Evolutionary conservation across 2,797 vertebrate species (phyloP).

Genomic region (Thripadectes ignobilis): DNA sequence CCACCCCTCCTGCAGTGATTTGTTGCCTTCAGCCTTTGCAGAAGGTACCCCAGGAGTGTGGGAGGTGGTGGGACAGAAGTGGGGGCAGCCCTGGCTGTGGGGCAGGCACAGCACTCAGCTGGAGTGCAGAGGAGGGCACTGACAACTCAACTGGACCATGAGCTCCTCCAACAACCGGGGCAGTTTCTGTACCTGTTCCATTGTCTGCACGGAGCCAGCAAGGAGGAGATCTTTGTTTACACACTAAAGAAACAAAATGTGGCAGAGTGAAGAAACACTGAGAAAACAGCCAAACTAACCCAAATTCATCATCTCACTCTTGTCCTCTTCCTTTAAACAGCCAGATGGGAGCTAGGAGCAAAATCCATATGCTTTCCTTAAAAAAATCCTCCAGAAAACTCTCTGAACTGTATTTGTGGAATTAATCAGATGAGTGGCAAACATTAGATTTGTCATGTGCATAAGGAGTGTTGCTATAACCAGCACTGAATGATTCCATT

Average conservation of each 20-base stretch:
- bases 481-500: not conserved
- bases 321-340: not conserved
- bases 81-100: not conserved
- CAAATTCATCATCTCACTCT: not conserved
- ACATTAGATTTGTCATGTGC: not conserved
- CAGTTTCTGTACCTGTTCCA: not conserved
- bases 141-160: not conserved
- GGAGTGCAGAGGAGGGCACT: not conserved
- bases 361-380: constrained; percentile 15
- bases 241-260: not conserved
- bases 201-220: not conserved
- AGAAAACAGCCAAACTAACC: not conserved
- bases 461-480: not conserved
- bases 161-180: not conserved
- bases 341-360: not conserved
- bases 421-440: constrained; percentile 13
- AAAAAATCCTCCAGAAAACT: not conserved
- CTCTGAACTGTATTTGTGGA: not conserved
- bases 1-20: too few relatives aligned
- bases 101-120: not conserved
- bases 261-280: not conserved
- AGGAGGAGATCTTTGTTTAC: not conserved
- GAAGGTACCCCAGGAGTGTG: not conserved
- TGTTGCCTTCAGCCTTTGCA: too few relatives aligned
- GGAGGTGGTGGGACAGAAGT: not conserved